Base-by-base conservation (phyloP, 2,797 vertebrate species). In the Crotalus adamanteus region DNA sequence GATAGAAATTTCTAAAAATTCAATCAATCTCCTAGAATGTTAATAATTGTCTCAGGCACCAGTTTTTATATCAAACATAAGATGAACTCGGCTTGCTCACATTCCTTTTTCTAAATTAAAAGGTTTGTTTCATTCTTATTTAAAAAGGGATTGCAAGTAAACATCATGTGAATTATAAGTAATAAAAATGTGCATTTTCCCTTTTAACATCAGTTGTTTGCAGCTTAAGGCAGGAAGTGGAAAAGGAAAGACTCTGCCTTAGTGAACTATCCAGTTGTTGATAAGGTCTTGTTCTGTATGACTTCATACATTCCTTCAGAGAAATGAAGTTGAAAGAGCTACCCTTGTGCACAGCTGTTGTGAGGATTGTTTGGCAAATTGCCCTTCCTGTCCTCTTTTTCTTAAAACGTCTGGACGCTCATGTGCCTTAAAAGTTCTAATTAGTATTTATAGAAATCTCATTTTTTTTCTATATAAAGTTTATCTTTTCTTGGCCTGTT, bases 271-370 rank as follows among this genome's bases (percentile, higher is more conserved):
- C 90, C 28, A 87, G 26, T 6, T 0, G 37, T 86, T 95, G 42
- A 53, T 94, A 93, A 94, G 90, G 60, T 55, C 26, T 94, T 89
- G 42, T 11, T 93, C 89, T 95, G 95, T 60, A 4, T 95, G 60
- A 93, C 90, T 59, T 95, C 85, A 37, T 61, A 7, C 91, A 93
- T 96, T 96, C 89, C 86, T 93, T 92, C 90, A 92, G 63, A 96
- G 88, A 96, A 95, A 90, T 92, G 61, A 83, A 59, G 55, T 94
- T 57, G 56, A 60, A 90, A 93, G 28, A 85, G 31, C 60, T 42
- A 88, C 59, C 59, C 47, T 95, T 56, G 56, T 13, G 25, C 86
- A 5, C 90, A 94, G 90, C 78, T 94, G 91, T 4, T 28, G 56
- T 93, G 47, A 86, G 85, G 83, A 89, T 20, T 37, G 22, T 95